These are phyloP conservation scores for Triops longicaudatus DNA, from an alignment of 1,140 invertebrate genomes.

Conservation along the genomic window DNA sequence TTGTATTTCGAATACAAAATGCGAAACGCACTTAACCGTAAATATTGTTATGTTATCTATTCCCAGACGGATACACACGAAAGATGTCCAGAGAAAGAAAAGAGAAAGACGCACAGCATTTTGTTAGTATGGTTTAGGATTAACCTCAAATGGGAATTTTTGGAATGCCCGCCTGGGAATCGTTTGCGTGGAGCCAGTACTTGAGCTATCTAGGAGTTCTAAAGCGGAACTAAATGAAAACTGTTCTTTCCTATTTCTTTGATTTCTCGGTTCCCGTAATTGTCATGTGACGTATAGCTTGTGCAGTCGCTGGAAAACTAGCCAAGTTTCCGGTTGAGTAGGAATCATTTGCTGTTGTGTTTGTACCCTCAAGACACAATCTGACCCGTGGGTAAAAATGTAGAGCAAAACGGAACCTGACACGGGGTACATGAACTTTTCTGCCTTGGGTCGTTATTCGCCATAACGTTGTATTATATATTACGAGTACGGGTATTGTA, in stretches of 20 bases:
- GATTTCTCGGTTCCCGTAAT: not conserved
- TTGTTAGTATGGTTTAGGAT: not conserved
- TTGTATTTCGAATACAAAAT: not conserved
- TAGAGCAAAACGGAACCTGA: not conserved
- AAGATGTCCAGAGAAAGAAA: not conserved
- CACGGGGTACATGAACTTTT: not conserved
- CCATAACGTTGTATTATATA: no score
- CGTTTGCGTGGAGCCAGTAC: not conserved
- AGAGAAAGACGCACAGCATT: not conserved
- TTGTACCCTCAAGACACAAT: not conserved
- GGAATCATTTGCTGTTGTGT: not conserved
- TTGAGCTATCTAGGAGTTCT: not conserved
- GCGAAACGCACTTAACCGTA: not conserved
- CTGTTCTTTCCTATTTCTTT: not conserved
- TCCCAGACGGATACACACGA: not conserved
- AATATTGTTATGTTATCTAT: not conserved
- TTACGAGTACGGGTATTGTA: no score
- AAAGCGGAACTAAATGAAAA: not conserved
- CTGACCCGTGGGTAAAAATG: not conserved
- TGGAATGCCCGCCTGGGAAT: not conserved
- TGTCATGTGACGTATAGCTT: not conserved
- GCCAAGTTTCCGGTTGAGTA: not conserved
- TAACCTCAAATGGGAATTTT: not conserved
- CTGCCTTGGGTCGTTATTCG: not conserved
- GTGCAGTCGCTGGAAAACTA: not conserved